A percentile compares a stretch with the other conserved stretches of the same genome.
These are phyloP conservation scores for Thalassaphorura encarpata DNA, from an alignment of 1,140 invertebrate species.

Conservation along the genomic window DNA sequence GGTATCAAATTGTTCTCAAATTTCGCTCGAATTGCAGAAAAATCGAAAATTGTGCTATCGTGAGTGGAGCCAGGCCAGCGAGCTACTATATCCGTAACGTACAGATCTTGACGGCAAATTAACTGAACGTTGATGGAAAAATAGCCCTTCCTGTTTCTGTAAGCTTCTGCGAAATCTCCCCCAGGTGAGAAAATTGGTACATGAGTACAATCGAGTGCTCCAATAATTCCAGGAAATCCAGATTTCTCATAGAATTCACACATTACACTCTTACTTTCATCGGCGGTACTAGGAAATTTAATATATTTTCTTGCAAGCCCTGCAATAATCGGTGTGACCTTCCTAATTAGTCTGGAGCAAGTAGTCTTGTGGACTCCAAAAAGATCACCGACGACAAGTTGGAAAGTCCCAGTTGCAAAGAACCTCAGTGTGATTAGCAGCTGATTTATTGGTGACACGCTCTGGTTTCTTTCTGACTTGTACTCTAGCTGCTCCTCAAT, in stretches of 20 bases:
- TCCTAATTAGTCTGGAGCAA: constrained; percentile 20
- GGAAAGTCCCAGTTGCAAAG: constrained; percentile 22
- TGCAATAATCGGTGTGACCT: constrained; percentile 7
- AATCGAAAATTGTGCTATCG: constrained; percentile 3
- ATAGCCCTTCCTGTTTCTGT: constrained; percentile 39
- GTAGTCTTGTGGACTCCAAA: constrained; percentile 24
- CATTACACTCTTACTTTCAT: background rate
- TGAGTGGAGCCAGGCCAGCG: background rate
- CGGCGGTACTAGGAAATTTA: background rate
- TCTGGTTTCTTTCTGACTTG: constrained; percentile 3
- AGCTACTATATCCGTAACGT: background rate
- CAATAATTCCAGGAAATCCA: constrained; percentile 17
- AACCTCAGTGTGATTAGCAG: constrained; percentile 22
- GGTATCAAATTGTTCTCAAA: constrained; percentile 29
- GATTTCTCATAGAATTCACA: constrained; percentile 6
- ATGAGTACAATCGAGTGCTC: constrained; percentile 19
- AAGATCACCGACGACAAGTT: constrained; percentile 24
- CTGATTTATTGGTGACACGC: background rate
- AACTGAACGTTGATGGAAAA: constrained; percentile 40
- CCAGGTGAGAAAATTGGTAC: constrained; percentile 20
- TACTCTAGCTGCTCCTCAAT: background rate
- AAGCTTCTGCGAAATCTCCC: constrained; percentile 37
- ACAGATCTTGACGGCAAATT: constrained; percentile 35
- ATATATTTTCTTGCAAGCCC: background rate
- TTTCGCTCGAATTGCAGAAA: constrained; percentile 32